Percentiles rank a stretch among this genome's conserved stretches.
Conservation (phyloP, 1,140 invertebrate species). For the Zaprionus inermis region DNA sequence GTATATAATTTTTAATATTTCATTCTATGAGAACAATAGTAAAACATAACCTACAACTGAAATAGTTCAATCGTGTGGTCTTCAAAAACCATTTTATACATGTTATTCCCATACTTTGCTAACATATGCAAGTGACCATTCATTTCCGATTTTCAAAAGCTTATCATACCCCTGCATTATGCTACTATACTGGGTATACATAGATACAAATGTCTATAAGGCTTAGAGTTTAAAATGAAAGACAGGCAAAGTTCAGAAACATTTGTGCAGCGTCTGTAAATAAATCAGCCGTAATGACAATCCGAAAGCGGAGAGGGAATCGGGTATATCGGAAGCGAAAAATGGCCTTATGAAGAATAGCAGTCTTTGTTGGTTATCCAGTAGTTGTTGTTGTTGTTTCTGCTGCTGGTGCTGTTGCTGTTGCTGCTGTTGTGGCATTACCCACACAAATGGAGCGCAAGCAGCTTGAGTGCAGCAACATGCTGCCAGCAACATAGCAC, state of each 20-base stretch:
- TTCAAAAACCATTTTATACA: too few species aligned
- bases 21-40: too few species aligned
- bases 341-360: slow-evolving; percentile 56
- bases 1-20: too few species aligned
- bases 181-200: neutral
- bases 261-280: slow-evolving; percentile 73
- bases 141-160: too few species aligned
- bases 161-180: neutral
- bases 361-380: slow-evolving; percentile 55
- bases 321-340: slow-evolving; percentile 23
- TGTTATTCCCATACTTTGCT: too few species aligned
- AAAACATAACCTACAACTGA: too few species aligned
- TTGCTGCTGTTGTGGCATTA: slow-evolving; percentile 43
- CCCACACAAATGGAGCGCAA: slow-evolving; percentile 56
- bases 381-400: slow-evolving; percentile 32
- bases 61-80: too few species aligned
- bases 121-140: too few species aligned
- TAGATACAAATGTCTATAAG: neutral
- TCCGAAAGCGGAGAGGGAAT: neutral
- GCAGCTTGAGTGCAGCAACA: slow-evolving; percentile 75
- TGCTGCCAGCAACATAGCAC: slow-evolving; percentile 40
- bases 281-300: slow-evolving; percentile 68
- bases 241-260: slow-evolving; percentile 73
- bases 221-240: slow-evolving; percentile 48
- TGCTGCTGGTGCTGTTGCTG: slow-evolving; percentile 36